Base-by-base conservation (phyloP, 2,113 vertebrate genomes). In the Anthoscopus minutus region DNA sequence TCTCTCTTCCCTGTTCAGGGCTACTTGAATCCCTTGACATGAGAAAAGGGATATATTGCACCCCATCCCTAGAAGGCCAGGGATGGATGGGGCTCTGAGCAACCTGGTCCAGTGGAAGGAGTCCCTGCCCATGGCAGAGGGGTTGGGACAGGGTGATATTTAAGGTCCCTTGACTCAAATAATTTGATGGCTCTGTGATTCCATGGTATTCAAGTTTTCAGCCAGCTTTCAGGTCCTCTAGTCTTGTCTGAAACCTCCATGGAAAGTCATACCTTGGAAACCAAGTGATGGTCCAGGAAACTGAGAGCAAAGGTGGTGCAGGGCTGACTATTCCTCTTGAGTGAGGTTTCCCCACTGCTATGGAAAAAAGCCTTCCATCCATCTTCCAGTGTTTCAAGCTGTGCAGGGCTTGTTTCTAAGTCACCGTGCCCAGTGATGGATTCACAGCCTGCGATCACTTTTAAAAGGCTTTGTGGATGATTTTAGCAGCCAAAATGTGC, bases 401-500 rank as follows among this genome's bases (percentile, higher is more conserved):
- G 38, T 18, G 61, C 48, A 71, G 19, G 65, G 53, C 56, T 78
- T 22, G 6, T 80, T 76, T 87, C 60, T 65, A 47, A 57, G 44
- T 31, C 4, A 4, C 53, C 0, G 0, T 66, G 30, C 30, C 53
- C 77, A 92, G 11, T 35, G 88, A 83, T 4, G 79, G n/a, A 71
- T 62, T 93, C 83, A 40, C 80, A 90, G 31, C 37, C 77, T 35
- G 48, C 0, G 2, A 71, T 42, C 31, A n/a, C 65, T 95, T 90
- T 78, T 71, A 15, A 86, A 94, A 84, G 27, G 33, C 11, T 90
- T 93, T 90, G 69, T 27, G 37, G 76, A 44, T 28, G 31, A 90
- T 88, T 96, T 92, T 88, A 94, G 80, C 60, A 81, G 86, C 86
- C 86, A 93, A 81, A 97, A 83, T 53, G 40, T 67, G 45, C 67